Conservation (phyloP, 2,888 invertebrate species). For the Uloborus plumipes region DNA sequence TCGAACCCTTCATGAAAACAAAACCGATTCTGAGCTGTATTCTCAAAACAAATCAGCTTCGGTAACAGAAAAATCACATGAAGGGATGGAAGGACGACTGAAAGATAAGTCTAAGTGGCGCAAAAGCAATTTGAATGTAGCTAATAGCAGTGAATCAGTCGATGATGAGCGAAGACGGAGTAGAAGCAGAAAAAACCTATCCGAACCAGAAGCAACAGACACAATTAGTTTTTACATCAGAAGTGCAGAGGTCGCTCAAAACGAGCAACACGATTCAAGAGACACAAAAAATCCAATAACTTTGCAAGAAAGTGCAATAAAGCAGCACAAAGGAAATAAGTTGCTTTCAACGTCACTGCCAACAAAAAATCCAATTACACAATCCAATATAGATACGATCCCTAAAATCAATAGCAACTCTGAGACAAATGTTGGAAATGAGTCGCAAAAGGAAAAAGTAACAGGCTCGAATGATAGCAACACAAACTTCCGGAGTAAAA, state of each 20-base stretch:
- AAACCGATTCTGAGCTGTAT: conserved; percentile 63
- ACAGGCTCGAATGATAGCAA: too few species aligned
- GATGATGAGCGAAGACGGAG: conserved; percentile 77
- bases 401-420: too few species aligned
- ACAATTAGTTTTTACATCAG: conserved; percentile 52
- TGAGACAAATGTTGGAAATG: too few species aligned
- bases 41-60: conserved; percentile 12
- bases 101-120: conserved; percentile 85
- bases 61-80: conserved; percentile 54
- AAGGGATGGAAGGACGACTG: conserved; percentile 70
- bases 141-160: conserved; percentile 78
- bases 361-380: too few species aligned
- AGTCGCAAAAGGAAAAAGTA: too few species aligned
- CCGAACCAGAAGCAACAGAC: conserved; percentile 46
- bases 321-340: too few species aligned
- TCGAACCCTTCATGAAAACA: conserved; percentile 41
- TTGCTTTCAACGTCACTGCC: too few species aligned
- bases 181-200: conserved; percentile 38
- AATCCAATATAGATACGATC: too few species aligned
- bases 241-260: conserved; percentile 12
- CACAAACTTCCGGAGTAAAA: too few species aligned
- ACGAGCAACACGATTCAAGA: neutral
- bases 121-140: conserved; percentile 77
- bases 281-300: too few species aligned
- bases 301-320: too few species aligned